A percentile compares a stretch with the other conserved stretches of the same genome.
Evolutionary conservation across 2,113 vertebrate genomes (phyloP).

Genomic region (Penelope pileata): DNA sequence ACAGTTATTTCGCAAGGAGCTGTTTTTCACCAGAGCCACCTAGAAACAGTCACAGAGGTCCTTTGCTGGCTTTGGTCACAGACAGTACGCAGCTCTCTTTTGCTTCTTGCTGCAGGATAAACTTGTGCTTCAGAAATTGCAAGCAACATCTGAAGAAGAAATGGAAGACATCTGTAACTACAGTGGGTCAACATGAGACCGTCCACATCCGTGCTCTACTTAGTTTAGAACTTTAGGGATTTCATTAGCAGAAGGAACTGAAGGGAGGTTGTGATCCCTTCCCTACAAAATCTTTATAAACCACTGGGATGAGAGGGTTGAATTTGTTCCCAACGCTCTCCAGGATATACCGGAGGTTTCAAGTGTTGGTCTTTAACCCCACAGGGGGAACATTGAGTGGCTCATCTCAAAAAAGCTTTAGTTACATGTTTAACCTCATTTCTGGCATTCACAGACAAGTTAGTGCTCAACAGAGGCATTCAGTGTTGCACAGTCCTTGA

Average conservation of each 20-base stretch:
- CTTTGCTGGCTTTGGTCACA: not conserved
- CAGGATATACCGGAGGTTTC: not conserved
- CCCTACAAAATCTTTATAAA: not conserved
- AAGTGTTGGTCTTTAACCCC: not conserved
- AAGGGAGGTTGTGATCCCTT: not conserved
- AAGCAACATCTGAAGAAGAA: not conserved
- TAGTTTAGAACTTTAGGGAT: not conserved
- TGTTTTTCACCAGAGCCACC: not conserved
- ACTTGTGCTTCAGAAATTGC: not conserved
- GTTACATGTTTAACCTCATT: not conserved
- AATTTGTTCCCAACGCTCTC: not conserved
- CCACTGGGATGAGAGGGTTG: not conserved
- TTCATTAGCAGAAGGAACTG: not conserved
- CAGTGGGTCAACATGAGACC: not conserved
- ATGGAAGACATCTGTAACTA: not conserved
- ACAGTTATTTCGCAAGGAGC: not conserved
- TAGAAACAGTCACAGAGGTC: not conserved
- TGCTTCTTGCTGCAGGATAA: not conserved
- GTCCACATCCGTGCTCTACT: not conserved
- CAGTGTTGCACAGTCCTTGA: not conserved
- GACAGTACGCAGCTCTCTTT: not conserved
- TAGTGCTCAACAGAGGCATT: not conserved
- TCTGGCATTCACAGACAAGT: not conserved
- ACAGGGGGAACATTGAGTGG: rapidly evolving
- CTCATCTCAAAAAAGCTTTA: not conserved